These are phyloP conservation scores for Drepanosiphum platanoidis DNA, from an alignment of 2,888 invertebrate species.

Conservation along the genomic window DNA sequence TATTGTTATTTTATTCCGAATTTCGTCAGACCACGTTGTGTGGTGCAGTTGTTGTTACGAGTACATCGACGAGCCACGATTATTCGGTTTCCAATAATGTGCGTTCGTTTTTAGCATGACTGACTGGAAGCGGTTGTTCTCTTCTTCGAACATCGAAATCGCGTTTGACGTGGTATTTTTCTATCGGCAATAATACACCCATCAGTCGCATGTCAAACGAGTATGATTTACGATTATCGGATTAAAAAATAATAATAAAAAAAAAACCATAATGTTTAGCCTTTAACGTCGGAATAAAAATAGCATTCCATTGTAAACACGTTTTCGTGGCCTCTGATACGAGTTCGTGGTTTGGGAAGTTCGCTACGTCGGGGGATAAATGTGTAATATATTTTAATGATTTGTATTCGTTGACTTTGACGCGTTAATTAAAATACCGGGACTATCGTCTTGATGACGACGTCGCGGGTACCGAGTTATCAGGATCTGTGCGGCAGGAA, in stretches of 20 bases:
- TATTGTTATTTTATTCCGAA: slow-evolving; percentile 15
- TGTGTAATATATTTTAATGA: too few relatives aligned
- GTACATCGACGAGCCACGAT: background rate
- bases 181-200: background rate
- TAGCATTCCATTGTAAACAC: too few relatives aligned
- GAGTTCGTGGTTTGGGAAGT: too few relatives aligned
- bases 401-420: too few relatives aligned
- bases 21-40: slow-evolving; percentile 1
- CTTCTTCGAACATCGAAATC: background rate
- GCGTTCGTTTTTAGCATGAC: background rate
- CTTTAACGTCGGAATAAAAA: too few relatives aligned
- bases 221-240: slow-evolving; percentile 4
- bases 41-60: background rate
- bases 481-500: too few relatives aligned
- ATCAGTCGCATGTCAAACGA: background rate
- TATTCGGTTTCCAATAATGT: background rate
- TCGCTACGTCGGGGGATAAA: too few relatives aligned
- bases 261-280: background rate
- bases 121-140: background rate
- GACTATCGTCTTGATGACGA: too few relatives aligned
- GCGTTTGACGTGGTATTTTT: background rate
- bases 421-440: too few relatives aligned
- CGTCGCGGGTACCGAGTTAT: too few relatives aligned
- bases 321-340: too few relatives aligned
- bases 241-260: background rate